Conservation (phyloP, 64 coral and sea anemone genomes). For the Astreopora myriophthalma region DNA sequence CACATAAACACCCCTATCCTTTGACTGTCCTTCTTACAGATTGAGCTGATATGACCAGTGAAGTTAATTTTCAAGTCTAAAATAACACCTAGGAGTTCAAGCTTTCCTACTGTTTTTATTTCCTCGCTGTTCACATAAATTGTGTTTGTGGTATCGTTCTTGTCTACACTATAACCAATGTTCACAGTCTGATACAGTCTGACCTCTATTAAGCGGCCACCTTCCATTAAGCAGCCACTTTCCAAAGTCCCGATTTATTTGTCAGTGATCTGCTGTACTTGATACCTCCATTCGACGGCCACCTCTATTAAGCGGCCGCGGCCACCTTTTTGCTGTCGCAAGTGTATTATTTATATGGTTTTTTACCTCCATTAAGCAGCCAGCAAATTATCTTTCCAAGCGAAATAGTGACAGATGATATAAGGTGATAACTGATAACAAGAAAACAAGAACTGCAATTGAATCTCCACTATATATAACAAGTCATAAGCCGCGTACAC, state of each 20-base stretch:
- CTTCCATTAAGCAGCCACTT: background rate
- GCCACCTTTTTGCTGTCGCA: conserved; percentile 47
- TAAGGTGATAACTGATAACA: conserved; percentile 21
- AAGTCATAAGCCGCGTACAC: background rate
- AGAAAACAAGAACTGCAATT: conserved; percentile 3
- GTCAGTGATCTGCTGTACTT: background rate
- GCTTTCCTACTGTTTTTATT: too few relatives aligned
- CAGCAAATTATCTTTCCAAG: background rate
- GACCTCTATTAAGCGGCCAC: background rate
- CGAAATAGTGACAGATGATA: background rate
- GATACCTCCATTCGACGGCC: background rate
- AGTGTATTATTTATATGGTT: background rate
- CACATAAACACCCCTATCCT: too few relatives aligned
- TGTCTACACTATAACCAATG: too few relatives aligned
- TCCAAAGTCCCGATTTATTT: background rate
- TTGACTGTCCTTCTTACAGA: too few relatives aligned
- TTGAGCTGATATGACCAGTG: too few relatives aligned
- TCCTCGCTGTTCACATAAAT: too few relatives aligned
- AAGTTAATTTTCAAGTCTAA: too few relatives aligned
- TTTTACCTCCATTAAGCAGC: background rate
- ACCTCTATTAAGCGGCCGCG: conserved; percentile 61
- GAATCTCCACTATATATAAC: conserved; percentile 16
- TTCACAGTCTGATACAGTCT: too few relatives aligned
- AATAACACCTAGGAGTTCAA: too few relatives aligned
- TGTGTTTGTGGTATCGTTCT: too few relatives aligned